Percentiles rank a stretch among this genome's conserved stretches.
These are phyloP conservation scores for Drosophila pseudoobscura DNA, from an alignment of 1,140 invertebrate species.

Conservation along the genomic window DNA sequence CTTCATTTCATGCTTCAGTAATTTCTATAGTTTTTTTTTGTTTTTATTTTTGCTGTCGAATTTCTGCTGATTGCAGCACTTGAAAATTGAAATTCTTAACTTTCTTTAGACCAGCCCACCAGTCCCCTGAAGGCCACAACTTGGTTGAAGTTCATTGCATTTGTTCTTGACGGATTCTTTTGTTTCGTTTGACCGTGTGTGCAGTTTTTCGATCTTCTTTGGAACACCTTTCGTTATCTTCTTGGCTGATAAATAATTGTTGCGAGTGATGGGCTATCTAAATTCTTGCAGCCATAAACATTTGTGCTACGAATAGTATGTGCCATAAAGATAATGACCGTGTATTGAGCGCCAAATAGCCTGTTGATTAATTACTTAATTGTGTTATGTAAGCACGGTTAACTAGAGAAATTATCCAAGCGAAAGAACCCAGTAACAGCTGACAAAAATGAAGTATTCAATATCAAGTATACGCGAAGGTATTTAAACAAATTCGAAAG, in stretches of 20 bases:
- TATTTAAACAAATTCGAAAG: too few relatives aligned
- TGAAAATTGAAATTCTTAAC: constrained; percentile 35
- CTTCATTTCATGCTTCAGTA: constrained; percentile 23
- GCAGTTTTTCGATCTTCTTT: constrained; percentile 27
- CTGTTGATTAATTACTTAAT: constrained; percentile 63
- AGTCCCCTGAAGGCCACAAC: constrained; percentile 44
- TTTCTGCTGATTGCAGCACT: constrained; percentile 53
- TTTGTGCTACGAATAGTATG: constrained; percentile 1
- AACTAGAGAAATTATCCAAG: constrained; percentile 6
- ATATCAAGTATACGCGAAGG: too few relatives aligned
- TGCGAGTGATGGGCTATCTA: constrained; percentile 46
- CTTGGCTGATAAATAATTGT: constrained; percentile 43
- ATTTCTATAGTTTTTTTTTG: constrained; percentile 33
- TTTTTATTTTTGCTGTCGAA: constrained; percentile 6
- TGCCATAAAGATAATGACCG: constrained; percentile 64
- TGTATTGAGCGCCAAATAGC: constrained; percentile 49
- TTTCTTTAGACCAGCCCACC: constrained; percentile 37
- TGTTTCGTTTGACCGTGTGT: constrained; percentile 26
- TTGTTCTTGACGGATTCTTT: constrained; percentile 47
- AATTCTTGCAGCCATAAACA: constrained; percentile 56
- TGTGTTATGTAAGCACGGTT: constrained; percentile 29
- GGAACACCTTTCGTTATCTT: constrained; percentile 47
- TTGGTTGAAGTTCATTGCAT: constrained; percentile 55
- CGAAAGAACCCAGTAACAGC: neutral
- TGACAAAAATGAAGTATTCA: too few relatives aligned